phyloP scores from a whole-genome alignment of 2,888 invertebrate species.

The Habrosyne pyritoides region DNA sequence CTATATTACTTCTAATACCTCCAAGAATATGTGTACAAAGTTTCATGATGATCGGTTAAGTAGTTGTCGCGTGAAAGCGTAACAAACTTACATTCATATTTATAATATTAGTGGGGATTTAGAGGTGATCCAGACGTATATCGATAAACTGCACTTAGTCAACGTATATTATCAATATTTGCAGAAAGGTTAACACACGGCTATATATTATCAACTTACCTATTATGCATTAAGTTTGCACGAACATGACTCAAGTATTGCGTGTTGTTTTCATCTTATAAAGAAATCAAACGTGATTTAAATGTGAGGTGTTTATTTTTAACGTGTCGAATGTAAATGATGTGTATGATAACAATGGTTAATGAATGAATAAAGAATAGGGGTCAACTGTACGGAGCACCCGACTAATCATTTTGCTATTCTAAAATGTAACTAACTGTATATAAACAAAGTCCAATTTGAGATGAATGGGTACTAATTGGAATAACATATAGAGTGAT shows the following conservation, averaged over 20 bases:
- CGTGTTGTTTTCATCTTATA: background rate
- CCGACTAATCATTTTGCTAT: background rate
- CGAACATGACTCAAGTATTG: background rate
- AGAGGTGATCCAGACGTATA: background rate
- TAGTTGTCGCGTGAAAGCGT: no score
- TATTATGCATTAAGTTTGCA: background rate
- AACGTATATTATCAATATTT: background rate
- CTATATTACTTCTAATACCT: no score
- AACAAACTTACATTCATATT: no score
- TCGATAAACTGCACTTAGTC: background rate
- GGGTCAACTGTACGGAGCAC: background rate
- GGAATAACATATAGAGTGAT: background rate
- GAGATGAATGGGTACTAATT: background rate
- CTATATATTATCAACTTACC: background rate
- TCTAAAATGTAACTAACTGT: background rate
- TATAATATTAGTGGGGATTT: no score
- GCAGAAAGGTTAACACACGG: background rate
- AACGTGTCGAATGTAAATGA: background rate
- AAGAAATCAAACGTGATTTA: background rate
- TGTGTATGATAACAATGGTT: background rate
- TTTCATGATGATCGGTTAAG: no score
- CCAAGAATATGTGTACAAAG: no score
- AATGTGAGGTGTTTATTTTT: background rate
- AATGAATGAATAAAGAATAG: constrained; percentile 2
- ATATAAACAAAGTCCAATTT: background rate